Percentiles rank a stretch among this genome's conserved stretches.
These are phyloP conservation scores for Steinernema hermaphroditum DNA, from an alignment of 2,888 invertebrate species.

Conservation along the genomic window DNA sequence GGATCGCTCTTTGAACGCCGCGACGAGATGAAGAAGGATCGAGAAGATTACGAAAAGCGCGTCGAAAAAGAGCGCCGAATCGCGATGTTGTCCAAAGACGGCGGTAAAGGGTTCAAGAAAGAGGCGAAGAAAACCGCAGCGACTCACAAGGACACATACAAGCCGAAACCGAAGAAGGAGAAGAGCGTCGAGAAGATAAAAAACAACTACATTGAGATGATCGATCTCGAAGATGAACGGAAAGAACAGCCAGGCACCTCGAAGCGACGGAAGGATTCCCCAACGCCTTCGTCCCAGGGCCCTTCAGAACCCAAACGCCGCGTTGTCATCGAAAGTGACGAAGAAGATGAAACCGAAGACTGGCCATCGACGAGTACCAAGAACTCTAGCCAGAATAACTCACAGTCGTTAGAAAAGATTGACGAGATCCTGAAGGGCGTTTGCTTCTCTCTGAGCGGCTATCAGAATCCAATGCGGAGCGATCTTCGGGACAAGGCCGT, in stretches of 20 bases:
- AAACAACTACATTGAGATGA: not conserved
- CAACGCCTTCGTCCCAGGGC: not conserved
- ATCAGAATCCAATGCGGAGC: slow-evolving; percentile 8
- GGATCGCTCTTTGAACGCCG: not conserved
- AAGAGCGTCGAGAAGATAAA: no score
- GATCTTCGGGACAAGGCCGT: not conserved
- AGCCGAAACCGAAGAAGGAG: not conserved
- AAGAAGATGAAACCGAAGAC: not conserved
- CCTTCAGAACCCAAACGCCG: not conserved
- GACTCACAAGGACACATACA: not conserved
- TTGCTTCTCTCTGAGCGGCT: slow-evolving; percentile 2
- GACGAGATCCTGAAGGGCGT: not conserved
- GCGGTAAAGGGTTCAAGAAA: not conserved
- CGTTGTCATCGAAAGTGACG: not conserved
- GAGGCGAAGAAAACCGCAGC: not conserved
- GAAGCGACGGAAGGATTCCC: no score
- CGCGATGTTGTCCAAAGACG: not conserved
- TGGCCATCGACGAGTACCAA: not conserved
- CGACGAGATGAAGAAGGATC: not conserved
- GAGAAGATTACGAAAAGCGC: not conserved
- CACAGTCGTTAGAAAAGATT: not conserved
- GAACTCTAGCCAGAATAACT: not conserved
- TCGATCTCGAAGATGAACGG: not conserved
- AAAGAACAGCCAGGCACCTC: no score
- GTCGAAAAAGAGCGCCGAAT: not conserved